phyloP scores from a whole-genome alignment of 2,113 vertebrate species.

The Plecotus auritus region DNA sequence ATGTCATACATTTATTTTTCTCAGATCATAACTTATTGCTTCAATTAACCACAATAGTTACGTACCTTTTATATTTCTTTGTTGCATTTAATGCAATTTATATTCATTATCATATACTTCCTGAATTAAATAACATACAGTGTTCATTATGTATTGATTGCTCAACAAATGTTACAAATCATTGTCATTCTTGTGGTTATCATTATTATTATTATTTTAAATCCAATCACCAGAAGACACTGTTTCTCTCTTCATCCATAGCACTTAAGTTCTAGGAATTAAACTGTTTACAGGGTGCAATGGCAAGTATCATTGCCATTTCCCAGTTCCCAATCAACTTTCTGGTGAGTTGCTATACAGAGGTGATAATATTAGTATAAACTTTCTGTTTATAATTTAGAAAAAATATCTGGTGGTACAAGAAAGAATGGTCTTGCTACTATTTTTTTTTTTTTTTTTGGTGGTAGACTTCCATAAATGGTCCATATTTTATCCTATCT shows the following conservation, averaged over 20 bases:
- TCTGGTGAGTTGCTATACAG: neutral
- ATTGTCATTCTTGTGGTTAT: neutral
- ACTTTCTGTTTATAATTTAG: neutral
- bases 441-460: neutral
- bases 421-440: neutral
- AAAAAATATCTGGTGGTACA: neutral
- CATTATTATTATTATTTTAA: neutral
- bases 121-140: neutral
- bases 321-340: neutral
- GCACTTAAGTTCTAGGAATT: neutral
- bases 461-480: neutral
- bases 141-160: neutral
- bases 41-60: neutral
- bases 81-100: neutral
- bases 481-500: neutral
- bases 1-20: neutral
- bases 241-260: neutral
- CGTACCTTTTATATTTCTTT: neutral
- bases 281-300: neutral
- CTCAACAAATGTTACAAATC: neutral
- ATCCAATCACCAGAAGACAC: neutral
- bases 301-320: neutral
- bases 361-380: neutral
- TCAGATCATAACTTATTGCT: neutral
- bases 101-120: neutral